Conservation (phyloP, 2,797 vertebrate genomes). For the Chaunax sp. region DNA sequence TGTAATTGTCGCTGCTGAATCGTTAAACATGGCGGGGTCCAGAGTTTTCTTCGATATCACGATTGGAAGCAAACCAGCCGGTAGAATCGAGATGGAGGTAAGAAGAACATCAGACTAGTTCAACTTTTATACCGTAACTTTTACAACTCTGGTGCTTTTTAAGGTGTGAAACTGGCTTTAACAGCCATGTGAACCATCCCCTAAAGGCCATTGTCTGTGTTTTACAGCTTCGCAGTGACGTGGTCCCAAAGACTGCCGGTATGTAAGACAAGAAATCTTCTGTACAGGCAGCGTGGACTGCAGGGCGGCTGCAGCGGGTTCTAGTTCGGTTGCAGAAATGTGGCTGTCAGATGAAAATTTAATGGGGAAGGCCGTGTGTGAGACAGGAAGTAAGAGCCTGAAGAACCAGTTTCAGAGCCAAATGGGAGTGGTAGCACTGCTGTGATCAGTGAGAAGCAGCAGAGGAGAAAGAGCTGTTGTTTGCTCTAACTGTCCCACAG, state of each 20-base stretch:
- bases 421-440: neutral
- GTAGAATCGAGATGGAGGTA: conserved; percentile 90
- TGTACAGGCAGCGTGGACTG: neutral
- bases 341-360: neutral
- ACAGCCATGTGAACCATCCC: no score
- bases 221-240: conserved; percentile 87
- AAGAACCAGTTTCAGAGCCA: conserved; percentile 1
- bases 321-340: neutral
- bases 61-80: conserved; percentile 51
- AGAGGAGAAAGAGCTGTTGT: neutral
- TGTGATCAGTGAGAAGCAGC: neutral
- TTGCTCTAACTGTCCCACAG: no score
- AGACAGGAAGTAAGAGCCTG: conserved; percentile 1
- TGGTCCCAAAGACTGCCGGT: conserved; percentile 90
- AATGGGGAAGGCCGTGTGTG: neutral
- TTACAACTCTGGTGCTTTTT: neutral
- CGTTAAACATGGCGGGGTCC: conserved; percentile 67
- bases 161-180: neutral
- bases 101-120: neutral
- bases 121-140: neutral
- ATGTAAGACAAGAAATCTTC: conserved; percentile 8
- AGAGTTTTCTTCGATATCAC: conserved; percentile 88
- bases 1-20: no score
- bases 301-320: conserved; percentile 8
- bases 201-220: conserved; percentile 23